Evolutionary conservation across 2,113 vertebrate species (phyloP), one percentile per base, ranked within the genome.

Genomic region (Macrotis lagotis): DNA sequence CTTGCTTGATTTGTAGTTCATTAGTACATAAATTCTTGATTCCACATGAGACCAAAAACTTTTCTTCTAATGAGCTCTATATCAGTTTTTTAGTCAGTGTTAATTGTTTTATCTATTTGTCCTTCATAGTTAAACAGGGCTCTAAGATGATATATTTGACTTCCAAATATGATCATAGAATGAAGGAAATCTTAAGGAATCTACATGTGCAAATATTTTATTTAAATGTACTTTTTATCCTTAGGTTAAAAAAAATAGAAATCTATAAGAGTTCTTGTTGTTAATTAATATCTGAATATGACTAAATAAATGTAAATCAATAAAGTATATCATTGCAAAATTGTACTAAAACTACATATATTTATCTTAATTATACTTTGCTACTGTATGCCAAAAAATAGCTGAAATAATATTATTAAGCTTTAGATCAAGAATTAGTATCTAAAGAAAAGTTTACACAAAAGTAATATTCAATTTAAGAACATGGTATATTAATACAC

Each of bases 181-280:
- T 44, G 66, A 83, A 83, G 37, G 24, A 44, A 44, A 83, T 44
- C 66, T 74, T 1, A 83, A 83, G 7, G 6, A 83, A 83, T 44
- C 22, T 22, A 44, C 37, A 44, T 44, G 66, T 22, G 16, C 44
- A 44, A n/a, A 44, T 83, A 37, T 22, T 44, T 44, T 83, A 83
- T 83, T 83, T 83, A 83, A 83, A 83, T 22, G n/a, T 44, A 83
- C 2, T 22, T 24, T 83, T 83, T 83, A 74, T 74, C 24, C 50
- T 51, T 94, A 91, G 2, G 25, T 93, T 88, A n/a, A 94, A 95
- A 96, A 92, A 92, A 94, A 51, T 50, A 94, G 59, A 89, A 31
- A 0, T 0, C 25, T 28, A 37, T 94, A 44, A 95, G 26, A 95
- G 16, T 94, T 92, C 11, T 94, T 28, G 91, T 3, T 93, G 25